Evolutionary conservation across 2,797 vertebrate genomes (phyloP).

Genomic region (Poecilia gillii): DNA sequence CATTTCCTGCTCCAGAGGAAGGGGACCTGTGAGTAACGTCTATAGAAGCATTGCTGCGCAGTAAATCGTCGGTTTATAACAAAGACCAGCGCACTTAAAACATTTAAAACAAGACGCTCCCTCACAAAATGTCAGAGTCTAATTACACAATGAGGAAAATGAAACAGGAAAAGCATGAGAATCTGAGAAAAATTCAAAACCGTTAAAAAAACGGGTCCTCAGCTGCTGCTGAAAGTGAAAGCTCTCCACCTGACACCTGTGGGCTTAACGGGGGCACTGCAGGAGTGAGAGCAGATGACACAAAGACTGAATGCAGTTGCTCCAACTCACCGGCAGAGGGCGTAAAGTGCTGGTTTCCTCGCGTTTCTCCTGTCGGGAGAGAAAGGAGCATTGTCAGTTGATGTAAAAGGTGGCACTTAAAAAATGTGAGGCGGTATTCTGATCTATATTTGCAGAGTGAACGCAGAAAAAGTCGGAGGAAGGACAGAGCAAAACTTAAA

Average conservation of each 20-base stretch:
- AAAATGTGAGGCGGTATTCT: neutral
- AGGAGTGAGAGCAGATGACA: conserved; percentile 42
- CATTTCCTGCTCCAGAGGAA: conserved; percentile 67
- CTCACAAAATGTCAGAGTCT: neutral
- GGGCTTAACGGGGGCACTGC: conserved; percentile 71
- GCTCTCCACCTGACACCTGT: conserved; percentile 79
- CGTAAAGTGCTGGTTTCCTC: conserved; percentile 66
- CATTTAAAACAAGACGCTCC: neutral
- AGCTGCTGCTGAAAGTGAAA: conserved; percentile 52
- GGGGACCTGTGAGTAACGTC: neutral
- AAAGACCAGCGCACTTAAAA: neutral
- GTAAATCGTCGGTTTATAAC: neutral
- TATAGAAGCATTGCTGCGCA: neutral
- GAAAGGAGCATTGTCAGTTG: conserved; percentile 40
- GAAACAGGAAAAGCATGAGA: neutral
- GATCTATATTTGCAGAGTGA: neutral
- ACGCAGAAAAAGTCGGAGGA: neutral
- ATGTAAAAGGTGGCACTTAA: neutral
- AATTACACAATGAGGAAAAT: neutral
- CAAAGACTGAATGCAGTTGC: conserved; percentile 28
- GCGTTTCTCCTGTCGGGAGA: conserved; percentile 68
- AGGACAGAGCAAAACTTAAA: neutral
- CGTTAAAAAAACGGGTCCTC: conserved; percentile 60
- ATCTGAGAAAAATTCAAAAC: neutral
- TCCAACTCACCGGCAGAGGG: conserved; percentile 79